Evolutionary conservation across 2,888 invertebrate species (phyloP).

Genomic region (Caenorhabditis panamensis): DNA sequence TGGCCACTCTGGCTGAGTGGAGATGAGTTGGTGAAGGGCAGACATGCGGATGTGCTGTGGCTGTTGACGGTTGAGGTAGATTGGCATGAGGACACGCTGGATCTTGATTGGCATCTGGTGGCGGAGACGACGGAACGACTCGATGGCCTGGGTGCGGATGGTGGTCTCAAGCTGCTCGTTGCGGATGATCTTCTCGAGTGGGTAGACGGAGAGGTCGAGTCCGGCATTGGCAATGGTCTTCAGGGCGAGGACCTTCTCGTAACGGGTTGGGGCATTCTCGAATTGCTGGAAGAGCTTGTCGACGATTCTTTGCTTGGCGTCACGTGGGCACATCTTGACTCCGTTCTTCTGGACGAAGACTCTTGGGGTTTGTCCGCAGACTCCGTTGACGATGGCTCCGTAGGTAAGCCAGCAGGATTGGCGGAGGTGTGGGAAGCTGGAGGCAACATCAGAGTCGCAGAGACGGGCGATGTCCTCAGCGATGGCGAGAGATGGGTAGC

Average conservation of each 20-base stretch:
- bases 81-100: constrained; percentile 75
- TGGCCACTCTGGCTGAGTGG: constrained; percentile 69
- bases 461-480: constrained; percentile 62
- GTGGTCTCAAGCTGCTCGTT: constrained; percentile 66
- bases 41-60: constrained; percentile 74
- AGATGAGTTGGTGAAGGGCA: constrained; percentile 73
- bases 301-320: constrained; percentile 70
- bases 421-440: constrained; percentile 61
- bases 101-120: constrained; percentile 72
- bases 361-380: constrained; percentile 72
- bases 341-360: constrained; percentile 51
- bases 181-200: constrained; percentile 78
- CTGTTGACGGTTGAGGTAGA: constrained; percentile 74
- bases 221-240: constrained; percentile 80
- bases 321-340: constrained; percentile 67
- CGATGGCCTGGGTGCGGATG: constrained; percentile 76
- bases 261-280: constrained; percentile 62
- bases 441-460: constrained; percentile 64
- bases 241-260: constrained; percentile 77
- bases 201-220: constrained; percentile 71
- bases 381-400: constrained; percentile 71
- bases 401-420: constrained; percentile 74
- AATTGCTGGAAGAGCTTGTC: constrained; percentile 59
- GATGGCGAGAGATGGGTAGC: constrained; percentile 64
- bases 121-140: constrained; percentile 70